These are phyloP conservation scores for Leptosomus discolor DNA, from an alignment of 2,113 vertebrate genomes.

Conservation along the genomic window DNA sequence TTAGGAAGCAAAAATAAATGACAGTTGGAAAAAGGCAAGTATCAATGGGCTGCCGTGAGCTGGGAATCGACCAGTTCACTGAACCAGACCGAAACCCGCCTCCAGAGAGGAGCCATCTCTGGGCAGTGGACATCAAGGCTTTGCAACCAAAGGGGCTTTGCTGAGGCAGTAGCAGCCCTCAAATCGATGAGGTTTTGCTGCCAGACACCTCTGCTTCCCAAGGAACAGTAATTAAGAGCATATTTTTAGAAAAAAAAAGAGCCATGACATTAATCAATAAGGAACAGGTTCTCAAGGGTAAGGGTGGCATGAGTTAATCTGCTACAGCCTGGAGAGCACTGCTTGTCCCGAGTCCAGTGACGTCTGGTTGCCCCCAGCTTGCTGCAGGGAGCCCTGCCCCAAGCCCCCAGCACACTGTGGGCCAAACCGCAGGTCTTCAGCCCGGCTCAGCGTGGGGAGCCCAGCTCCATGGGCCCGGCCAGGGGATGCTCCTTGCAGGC, in stretches of 20 bases:
- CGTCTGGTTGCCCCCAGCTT: background rate
- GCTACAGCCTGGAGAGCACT: background rate
- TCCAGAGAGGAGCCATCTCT: background rate
- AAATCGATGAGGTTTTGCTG: background rate
- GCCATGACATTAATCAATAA: background rate
- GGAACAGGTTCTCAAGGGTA: background rate
- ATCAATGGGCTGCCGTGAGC: background rate
- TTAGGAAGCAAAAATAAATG: background rate
- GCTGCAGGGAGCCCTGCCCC: background rate
- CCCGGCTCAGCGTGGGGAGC: rapidly evolving
- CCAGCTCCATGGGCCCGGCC: background rate
- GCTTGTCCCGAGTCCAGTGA: background rate
- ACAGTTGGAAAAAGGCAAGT: background rate
- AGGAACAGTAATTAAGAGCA: background rate
- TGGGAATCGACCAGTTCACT: rapidly evolving
- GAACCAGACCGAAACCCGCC: background rate
- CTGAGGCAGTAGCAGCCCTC: background rate
- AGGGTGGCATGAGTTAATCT: background rate
- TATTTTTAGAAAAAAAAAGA: constrained; percentile 35
- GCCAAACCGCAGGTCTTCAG: rapidly evolving
- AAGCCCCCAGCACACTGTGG: rapidly evolving
- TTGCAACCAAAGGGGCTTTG: background rate
- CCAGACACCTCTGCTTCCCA: background rate
- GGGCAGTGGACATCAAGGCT: background rate
- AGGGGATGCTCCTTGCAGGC: background rate